Evolutionary conservation across 1,140 invertebrate species (phyloP).

Genomic region (Ooceraea biroi): DNA sequence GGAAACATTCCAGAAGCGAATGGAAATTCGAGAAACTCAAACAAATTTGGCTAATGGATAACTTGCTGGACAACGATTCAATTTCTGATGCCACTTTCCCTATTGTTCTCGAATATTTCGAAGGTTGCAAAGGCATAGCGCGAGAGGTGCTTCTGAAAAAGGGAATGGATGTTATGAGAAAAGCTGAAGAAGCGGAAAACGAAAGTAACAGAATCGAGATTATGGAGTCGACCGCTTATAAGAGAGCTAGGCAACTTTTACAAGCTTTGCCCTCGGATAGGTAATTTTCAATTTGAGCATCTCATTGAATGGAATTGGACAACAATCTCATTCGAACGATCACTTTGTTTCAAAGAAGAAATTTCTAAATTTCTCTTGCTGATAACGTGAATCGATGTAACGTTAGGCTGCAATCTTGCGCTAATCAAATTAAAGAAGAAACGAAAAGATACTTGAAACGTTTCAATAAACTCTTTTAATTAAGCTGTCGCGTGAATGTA

Average conservation of each 20-base stretch:
- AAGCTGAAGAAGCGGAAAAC: conserved; percentile 87
- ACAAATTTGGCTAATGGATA: conserved; percentile 91
- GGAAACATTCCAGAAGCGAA: conserved; percentile 89
- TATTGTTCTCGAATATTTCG: conserved; percentile 90
- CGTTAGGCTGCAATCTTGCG: no score
- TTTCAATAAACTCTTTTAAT: no score
- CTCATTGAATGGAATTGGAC: no score
- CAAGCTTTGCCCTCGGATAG: conserved; percentile 83
- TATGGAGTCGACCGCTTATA: conserved; percentile 84
- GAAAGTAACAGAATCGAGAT: conserved; percentile 77
- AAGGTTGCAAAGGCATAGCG: conserved; percentile 89
- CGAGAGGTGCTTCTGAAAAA: conserved; percentile 88
- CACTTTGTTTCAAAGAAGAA: no score
- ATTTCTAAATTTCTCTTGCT: no score
- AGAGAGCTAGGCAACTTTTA: conserved; percentile 86
- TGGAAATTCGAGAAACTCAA: conserved; percentile 93
- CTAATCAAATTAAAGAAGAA: no score
- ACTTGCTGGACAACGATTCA: conserved; percentile 88
- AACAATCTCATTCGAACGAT: no score
- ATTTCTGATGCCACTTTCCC: conserved; percentile 88
- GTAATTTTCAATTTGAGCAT: conserved; percentile 61
- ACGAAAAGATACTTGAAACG: no score
- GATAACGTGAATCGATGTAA: no score
- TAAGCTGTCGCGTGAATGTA: no score
- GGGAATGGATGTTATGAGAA: conserved; percentile 89